Evolutionary conservation across 2,797 vertebrate species (phyloP).

Genomic region (Melanotaenia parkinsoni): DNA sequence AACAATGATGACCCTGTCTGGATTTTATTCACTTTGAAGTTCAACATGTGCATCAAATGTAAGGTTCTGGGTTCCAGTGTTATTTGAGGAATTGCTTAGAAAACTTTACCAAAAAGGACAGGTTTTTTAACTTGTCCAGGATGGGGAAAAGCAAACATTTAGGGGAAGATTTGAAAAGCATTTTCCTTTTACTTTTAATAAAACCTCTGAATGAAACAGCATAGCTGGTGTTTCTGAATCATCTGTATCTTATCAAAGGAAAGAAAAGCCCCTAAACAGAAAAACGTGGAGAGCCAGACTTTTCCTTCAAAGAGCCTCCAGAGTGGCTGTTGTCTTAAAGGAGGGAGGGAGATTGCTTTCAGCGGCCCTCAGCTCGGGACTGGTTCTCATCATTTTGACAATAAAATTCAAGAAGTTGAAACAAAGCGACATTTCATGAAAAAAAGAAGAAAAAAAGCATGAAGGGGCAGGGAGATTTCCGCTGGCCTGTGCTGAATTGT

Average conservation of each 20-base stretch:
- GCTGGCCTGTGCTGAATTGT: conserved; percentile 59
- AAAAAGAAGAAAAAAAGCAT: conserved; percentile 30
- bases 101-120: conserved; percentile 6
- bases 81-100: background rate
- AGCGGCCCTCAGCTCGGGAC: conserved; percentile 62
- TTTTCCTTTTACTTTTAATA: background rate
- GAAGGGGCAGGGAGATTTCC: conserved; percentile 67
- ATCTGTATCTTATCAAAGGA: conserved; percentile 84
- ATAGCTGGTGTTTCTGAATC: conserved; percentile 76
- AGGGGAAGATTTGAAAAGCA: background rate
- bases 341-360: conserved; percentile 69
- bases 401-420: conserved; percentile 83
- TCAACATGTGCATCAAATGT: conserved; percentile 9
- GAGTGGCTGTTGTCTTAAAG: conserved; percentile 75
- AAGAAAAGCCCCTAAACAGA: conserved; percentile 77
- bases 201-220: conserved; percentile 60
- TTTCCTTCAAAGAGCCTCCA: conserved; percentile 77
- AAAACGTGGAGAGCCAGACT: conserved; percentile 77
- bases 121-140: background rate
- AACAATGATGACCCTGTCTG: conserved; percentile 13
- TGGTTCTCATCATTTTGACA: conserved; percentile 86
- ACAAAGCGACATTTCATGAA: conserved; percentile 77
- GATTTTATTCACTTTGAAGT: background rate
- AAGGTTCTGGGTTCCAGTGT: conserved; percentile 6
- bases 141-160: background rate